phyloP scores from a whole-genome alignment of 2,888 invertebrate species.

The Norana najaformis region DNA sequence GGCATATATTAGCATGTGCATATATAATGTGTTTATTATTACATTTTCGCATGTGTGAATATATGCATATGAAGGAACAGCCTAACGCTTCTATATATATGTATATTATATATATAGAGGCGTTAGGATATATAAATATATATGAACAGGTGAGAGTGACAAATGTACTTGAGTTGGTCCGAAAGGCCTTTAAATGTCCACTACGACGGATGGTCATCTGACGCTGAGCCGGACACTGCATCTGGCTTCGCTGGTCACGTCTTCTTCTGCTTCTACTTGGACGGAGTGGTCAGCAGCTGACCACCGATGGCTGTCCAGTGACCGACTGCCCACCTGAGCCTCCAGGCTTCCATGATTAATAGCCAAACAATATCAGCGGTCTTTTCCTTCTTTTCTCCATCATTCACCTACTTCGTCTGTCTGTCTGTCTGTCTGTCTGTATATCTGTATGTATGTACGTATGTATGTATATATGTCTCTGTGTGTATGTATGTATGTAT shows the following conservation, averaged over 20 bases:
- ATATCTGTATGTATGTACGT: not conserved
- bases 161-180: not conserved
- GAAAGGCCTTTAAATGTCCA: not conserved
- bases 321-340: conserved; percentile 5
- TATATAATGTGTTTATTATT: too few relatives aligned
- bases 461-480: not conserved
- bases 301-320: not conserved
- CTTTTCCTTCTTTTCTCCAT: not conserved
- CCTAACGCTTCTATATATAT: too few relatives aligned
- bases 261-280: not conserved
- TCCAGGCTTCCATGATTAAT: not conserved
- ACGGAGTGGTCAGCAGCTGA: conserved; percentile 13
- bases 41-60: too few relatives aligned
- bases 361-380: not conserved
- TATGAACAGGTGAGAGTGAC: not conserved
- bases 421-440: not conserved
- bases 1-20: too few relatives aligned
- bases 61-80: too few relatives aligned
- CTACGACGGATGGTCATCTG: not conserved
- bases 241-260: not conserved
- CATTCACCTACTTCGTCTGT: not conserved
- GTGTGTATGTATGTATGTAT: too few relatives aligned
- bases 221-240: not conserved
- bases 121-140: too few relatives aligned
- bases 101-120: too few relatives aligned